A percentile compares a stretch with the other conserved stretches of the same genome.
Conservation (phyloP, 2,888 invertebrate species). For the Morpho achilles region DNA sequence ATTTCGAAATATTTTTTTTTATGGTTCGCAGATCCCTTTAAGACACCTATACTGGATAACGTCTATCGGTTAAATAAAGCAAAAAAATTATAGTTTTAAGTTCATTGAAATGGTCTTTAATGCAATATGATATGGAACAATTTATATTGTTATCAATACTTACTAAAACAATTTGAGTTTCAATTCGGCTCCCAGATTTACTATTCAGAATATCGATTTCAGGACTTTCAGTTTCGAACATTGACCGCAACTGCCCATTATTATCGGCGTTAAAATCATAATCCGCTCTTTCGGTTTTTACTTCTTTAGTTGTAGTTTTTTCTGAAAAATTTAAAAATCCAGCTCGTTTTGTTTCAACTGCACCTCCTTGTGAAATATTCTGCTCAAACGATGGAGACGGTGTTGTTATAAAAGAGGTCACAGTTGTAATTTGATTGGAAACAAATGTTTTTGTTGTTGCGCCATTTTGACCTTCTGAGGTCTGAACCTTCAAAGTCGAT, state of each 20-base stretch:
- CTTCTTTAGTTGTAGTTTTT: slow-evolving; percentile 28
- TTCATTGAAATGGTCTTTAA: no score
- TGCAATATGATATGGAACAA: no score
- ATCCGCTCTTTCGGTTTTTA: slow-evolving; percentile 19
- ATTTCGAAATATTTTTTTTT: no score
- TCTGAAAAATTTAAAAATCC: slow-evolving; percentile 55
- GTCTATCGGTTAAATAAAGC: no score
- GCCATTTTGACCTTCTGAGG: slow-evolving; percentile 3
- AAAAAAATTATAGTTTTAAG: no score
- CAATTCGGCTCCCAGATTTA: slow-evolving; percentile 33
- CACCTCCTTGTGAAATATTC: not conserved
- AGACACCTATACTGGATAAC: no score
- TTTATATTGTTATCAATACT: slow-evolving; percentile 1
- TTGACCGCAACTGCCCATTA: slow-evolving; percentile 31
- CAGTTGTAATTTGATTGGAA: not conserved
- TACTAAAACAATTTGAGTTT: slow-evolving; percentile 40
- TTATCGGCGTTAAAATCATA: slow-evolving; percentile 23
- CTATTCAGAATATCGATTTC: slow-evolving; percentile 32
- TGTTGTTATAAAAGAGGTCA: not conserved
- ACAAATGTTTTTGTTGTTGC: not conserved
- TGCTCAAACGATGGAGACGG: not conserved
- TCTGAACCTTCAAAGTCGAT: slow-evolving; percentile 13
- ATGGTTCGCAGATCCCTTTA: no score
- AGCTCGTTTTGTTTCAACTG: slow-evolving; percentile 50
- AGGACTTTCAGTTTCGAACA: slow-evolving; percentile 34